These are phyloP conservation scores for Spicauda simplicius DNA, from an alignment of 2,888 invertebrate species.

Conservation along the genomic window DNA sequence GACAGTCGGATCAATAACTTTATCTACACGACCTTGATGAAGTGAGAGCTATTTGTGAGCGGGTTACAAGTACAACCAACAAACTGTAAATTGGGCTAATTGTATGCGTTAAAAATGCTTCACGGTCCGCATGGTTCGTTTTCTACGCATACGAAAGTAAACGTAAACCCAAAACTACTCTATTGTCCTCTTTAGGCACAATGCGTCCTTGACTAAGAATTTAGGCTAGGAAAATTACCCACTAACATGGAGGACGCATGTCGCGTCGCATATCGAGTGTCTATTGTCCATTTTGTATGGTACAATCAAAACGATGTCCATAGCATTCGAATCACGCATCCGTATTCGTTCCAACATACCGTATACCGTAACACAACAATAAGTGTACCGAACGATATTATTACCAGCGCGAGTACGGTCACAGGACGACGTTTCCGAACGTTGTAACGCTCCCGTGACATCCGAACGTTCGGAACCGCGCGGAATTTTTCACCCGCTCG, in stretches of 20 bases:
- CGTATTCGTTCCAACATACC: slow-evolving; percentile 83
- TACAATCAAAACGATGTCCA: slow-evolving; percentile 64
- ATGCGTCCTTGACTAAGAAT: slow-evolving; percentile 74
- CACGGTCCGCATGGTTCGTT: slow-evolving; percentile 24
- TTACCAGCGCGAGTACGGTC: slow-evolving; percentile 64
- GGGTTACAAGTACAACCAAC: slow-evolving; percentile 29
- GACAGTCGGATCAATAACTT: slow-evolving; percentile 40
- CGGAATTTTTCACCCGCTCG: slow-evolving; percentile 39
- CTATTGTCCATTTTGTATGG: slow-evolving; percentile 73
- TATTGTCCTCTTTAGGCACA: slow-evolving; percentile 46
- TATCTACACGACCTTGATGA: slow-evolving; percentile 38
- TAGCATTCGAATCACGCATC: slow-evolving; percentile 72
- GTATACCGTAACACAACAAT: slow-evolving; percentile 70
- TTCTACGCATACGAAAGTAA: slow-evolving; percentile 36
- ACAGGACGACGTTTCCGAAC: slow-evolving; percentile 63
- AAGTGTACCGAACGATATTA: slow-evolving; percentile 63
- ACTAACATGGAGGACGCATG: slow-evolving; percentile 61
- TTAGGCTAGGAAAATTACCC: slow-evolving; percentile 75
- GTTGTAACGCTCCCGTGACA: slow-evolving; percentile 37
- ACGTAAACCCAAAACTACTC: slow-evolving; percentile 15
- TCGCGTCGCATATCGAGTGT: slow-evolving; percentile 68
- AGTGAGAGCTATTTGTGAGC: slow-evolving; percentile 38
- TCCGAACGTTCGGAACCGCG: slow-evolving; percentile 14
- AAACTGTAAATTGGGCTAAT: slow-evolving; percentile 43
- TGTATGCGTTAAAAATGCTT: slow-evolving; percentile 39